phyloP scores from a whole-genome alignment of 2,888 invertebrate genomes.

The Saturnia japonica region DNA sequence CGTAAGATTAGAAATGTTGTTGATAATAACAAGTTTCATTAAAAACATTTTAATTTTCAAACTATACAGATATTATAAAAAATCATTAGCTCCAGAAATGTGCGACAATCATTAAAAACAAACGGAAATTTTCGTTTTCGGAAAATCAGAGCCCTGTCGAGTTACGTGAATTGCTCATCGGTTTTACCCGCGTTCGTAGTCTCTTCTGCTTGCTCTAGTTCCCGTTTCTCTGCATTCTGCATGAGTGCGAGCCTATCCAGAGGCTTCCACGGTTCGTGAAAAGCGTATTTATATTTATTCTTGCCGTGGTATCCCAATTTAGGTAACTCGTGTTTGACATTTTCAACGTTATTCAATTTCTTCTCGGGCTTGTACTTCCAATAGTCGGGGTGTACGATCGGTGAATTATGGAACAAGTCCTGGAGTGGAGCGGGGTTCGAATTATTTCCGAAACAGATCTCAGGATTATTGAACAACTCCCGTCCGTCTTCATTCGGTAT shows the following conservation, averaged over 20 bases:
- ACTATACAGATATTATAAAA: background rate
- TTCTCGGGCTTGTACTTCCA: conserved; percentile 55
- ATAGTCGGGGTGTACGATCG: conserved; percentile 64
- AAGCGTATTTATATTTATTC: conserved; percentile 68
- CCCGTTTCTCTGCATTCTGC: conserved; percentile 62
- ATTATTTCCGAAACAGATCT: conserved; percentile 30
- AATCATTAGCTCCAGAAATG: background rate
- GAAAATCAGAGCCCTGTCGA: conserved; percentile 59
- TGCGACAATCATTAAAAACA: background rate
- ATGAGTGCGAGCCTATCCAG: conserved; percentile 61
- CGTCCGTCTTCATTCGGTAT: conserved; percentile 45
- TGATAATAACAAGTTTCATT: background rate
- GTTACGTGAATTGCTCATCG: conserved; percentile 32
- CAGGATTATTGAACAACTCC: conserved; percentile 43
- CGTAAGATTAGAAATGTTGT: background rate
- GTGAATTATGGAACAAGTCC: conserved; percentile 60
- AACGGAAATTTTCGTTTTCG: conserved; percentile 15
- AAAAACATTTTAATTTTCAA: background rate
- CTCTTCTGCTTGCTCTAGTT: conserved; percentile 36
- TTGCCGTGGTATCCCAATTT: conserved; percentile 69
- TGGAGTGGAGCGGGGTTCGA: conserved; percentile 34
- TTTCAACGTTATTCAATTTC: conserved; percentile 34
- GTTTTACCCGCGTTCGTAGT: conserved; percentile 27
- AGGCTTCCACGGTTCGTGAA: conserved; percentile 75
- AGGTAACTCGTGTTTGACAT: conserved; percentile 42